phyloP scores from a whole-genome alignment of 2,888 invertebrate genomes.

The Pomacea canaliculata region DNA sequence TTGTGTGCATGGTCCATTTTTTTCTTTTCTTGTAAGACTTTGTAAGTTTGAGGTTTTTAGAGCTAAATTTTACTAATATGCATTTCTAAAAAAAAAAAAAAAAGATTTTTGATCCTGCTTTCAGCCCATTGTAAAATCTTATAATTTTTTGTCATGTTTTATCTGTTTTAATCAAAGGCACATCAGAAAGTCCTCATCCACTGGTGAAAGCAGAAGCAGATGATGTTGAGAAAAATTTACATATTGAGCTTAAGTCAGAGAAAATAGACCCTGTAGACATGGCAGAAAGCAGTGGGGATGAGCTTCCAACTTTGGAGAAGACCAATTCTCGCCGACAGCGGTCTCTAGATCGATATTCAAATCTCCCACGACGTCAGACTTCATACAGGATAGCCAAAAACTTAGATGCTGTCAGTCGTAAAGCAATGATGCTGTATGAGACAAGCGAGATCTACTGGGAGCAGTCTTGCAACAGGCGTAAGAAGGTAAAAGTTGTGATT shows the following conservation, averaged over 20 bases:
- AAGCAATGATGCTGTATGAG: constrained; percentile 57
- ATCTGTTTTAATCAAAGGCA: neutral
- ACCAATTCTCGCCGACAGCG: constrained; percentile 26
- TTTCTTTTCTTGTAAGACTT: too few relatives aligned
- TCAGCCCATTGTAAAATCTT: too few relatives aligned
- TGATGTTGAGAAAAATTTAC: neutral
- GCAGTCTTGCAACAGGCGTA: constrained; percentile 30
- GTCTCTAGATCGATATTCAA: constrained; percentile 34
- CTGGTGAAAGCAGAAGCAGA: constrained; percentile 9
- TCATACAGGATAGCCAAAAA: constrained; percentile 59
- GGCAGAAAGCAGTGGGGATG: constrained; percentile 27
- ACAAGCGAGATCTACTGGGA: constrained; percentile 57
- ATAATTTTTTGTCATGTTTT: neutral
- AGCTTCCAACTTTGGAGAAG: constrained; percentile 28
- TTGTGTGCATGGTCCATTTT: too few relatives aligned
- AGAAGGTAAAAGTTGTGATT: constrained; percentile 22
- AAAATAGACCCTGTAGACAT: neutral
- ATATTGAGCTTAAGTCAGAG: too few relatives aligned
- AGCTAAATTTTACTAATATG: too few relatives aligned
- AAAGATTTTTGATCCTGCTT: too few relatives aligned
- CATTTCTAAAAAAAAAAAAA: too few relatives aligned
- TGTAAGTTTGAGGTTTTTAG: too few relatives aligned
- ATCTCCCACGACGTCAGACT: constrained; percentile 50
- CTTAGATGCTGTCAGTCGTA: constrained; percentile 60
- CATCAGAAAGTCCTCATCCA: neutral